Conservation (phyloP, 2,797 vertebrate genomes). For the Babyrousa celebensis region DNA sequence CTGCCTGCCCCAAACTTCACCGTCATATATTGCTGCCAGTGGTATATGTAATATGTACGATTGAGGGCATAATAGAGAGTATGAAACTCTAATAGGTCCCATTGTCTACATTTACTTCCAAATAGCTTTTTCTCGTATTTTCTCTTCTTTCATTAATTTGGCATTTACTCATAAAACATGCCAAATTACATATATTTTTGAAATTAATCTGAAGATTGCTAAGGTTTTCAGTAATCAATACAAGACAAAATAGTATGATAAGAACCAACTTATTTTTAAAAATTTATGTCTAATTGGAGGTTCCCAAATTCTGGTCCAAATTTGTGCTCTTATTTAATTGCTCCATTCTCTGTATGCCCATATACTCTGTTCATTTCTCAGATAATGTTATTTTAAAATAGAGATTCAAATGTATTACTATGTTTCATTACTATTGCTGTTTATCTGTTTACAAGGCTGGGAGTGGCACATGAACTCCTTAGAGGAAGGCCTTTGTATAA, state of each 20-base stretch:
- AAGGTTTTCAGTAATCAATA: conserved; percentile 47
- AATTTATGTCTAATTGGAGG: conserved; percentile 35
- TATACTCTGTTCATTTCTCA: conserved; percentile 22
- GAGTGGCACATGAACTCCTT: neutral
- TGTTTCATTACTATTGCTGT: conserved; percentile 9
- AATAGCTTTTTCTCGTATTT: conserved; percentile 42
- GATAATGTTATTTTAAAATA: conserved; percentile 55
- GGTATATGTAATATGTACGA: neutral
- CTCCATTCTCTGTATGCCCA: neutral
- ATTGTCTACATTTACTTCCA: neutral
- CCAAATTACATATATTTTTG: conserved; percentile 24
- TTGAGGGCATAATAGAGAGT: neutral
- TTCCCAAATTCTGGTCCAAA: neutral
- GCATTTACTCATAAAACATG: conserved; percentile 26
- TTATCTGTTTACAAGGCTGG: neutral
- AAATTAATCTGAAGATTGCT: conserved; percentile 32
- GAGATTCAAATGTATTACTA: conserved; percentile 41
- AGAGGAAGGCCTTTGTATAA: neutral
- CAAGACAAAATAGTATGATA: conserved; percentile 49
- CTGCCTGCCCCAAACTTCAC: neutral
- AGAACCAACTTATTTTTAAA: neutral
- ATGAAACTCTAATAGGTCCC: neutral
- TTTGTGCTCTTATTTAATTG: conserved; percentile 42
- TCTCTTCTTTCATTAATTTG: conserved; percentile 48
- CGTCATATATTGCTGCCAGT: neutral